Evolutionary conservation across 2,888 invertebrate genomes (phyloP), one percentile per base, ranked within the genome.

Genomic region (Hyles lineata): DNA sequence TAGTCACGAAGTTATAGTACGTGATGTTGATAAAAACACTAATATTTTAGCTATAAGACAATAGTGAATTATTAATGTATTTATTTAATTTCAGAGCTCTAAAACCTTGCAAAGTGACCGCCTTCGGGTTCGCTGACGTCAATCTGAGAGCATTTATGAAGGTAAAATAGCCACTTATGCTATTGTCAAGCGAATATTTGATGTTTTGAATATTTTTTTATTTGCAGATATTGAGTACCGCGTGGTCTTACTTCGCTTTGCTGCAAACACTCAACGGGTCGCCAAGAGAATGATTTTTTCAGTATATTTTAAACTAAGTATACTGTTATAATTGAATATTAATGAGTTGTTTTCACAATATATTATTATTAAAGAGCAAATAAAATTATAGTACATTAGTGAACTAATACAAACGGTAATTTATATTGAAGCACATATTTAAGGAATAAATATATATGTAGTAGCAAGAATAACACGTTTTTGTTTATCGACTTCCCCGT

Each of bases 91-190:
- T 21, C 83, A 91, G 90, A 74, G 83, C 89, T 0, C 89, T 87
- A 75, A 81, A 84, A 11, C 87, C 92, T 0, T 88, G 89, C 74
- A 90, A 87, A 76, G 75, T 91, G 70, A 89, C 91, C 0, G 90
- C 91, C 0, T 82, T 80, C 8, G 87, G 89, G 2, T 92, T 87
- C 70, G 86, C 89, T 72, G 89, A 91, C 62, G 89, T 91, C 71
- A 90, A 89, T 77, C 79, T 90, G 2, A 84, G 77, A 21, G 83
- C 90, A 0, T 92, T 90, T 71, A 89, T 85, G 83, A 86, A 81
- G 80, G 91, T 91, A 73, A 77, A 23, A 1, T 7, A 11, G 43
- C 43, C 6, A 50, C 43, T 9, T 8, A 35, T 67, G 55, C 0
- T 43, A 21, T 43, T 23, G 5, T 23, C n/a, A 15, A 7, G 19